Evolutionary conservation across 2,797 vertebrate genomes (phyloP).

Genomic region (Crotalus adamanteus): DNA sequence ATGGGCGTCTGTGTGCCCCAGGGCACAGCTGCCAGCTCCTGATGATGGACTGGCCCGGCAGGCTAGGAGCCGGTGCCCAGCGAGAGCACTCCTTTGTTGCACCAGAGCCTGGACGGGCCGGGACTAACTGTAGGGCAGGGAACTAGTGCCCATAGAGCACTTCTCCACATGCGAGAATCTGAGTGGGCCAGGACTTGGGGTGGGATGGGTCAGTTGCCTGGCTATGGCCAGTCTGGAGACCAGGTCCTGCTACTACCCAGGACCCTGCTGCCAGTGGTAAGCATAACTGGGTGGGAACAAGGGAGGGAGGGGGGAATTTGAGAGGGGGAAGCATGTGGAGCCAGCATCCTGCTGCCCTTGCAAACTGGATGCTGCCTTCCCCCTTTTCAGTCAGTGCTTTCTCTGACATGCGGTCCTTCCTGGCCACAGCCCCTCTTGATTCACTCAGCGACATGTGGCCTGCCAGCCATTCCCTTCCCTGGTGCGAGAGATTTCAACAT

Average conservation of each 20-base stretch:
- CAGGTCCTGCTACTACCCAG: slow-evolving; percentile 27
- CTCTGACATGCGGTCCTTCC: slow-evolving; percentile 19
- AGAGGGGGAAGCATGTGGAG: slow-evolving; percentile 21
- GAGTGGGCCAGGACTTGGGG: slow-evolving; percentile 33
- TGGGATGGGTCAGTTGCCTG: slow-evolving; percentile 30
- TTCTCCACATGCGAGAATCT: slow-evolving; percentile 41
- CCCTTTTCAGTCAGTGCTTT: slow-evolving; percentile 26
- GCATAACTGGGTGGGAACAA: background rate
- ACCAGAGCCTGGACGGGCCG: slow-evolving; percentile 54
- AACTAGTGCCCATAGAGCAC: slow-evolving; percentile 53
- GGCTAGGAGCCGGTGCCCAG: slow-evolving; percentile 36
- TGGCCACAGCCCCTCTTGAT: slow-evolving; percentile 30
- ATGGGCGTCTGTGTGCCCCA: slow-evolving; percentile 78
- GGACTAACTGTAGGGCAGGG: slow-evolving; percentile 53
- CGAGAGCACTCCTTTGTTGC: slow-evolving; percentile 46
- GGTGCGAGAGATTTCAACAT: slow-evolving; percentile 24
- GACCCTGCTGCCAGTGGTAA: slow-evolving; percentile 33
- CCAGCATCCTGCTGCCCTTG: slow-evolving; percentile 29
- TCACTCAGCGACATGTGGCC: slow-evolving; percentile 30
- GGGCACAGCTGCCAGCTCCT: slow-evolving; percentile 89
- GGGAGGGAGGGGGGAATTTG: background rate
- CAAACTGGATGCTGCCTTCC: slow-evolving; percentile 14
- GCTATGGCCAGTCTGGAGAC: slow-evolving; percentile 27
- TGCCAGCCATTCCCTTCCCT: slow-evolving; percentile 44
- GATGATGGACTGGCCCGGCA: slow-evolving; percentile 75